phyloP scores from a whole-genome alignment of 1,140 invertebrate species.

The Aphelenchoides fujianensis region DNA sequence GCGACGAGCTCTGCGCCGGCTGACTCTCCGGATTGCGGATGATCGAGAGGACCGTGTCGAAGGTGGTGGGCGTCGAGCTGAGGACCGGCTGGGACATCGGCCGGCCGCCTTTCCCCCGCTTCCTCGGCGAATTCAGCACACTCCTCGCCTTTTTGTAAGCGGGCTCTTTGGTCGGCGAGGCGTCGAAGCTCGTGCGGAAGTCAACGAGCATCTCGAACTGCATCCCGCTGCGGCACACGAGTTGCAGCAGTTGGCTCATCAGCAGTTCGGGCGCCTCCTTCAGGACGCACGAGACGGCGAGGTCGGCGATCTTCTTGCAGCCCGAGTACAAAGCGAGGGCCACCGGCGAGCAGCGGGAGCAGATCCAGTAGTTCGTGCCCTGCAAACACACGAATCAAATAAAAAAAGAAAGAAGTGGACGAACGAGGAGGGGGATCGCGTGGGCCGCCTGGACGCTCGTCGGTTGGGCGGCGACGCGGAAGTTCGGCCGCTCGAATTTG shows the following conservation, averaged over 20 bases:
- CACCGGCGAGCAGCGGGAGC: not conserved
- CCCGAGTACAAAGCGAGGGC: conserved; percentile 9
- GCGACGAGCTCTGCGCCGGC: not conserved
- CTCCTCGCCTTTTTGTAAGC: conserved; percentile 13
- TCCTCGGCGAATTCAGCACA: conserved; percentile 9
- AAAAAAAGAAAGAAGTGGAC: not conserved
- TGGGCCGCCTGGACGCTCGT: not conserved
- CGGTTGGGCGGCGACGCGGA: not conserved
- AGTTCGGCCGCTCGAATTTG: not conserved
- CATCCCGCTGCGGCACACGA: not conserved
- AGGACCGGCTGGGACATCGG: not conserved
- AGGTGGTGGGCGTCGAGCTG: not conserved
- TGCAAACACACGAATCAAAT: too few species aligned
- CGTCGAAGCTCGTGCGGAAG: not conserved
- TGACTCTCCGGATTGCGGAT: not conserved
- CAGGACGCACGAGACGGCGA: conserved; percentile 4
- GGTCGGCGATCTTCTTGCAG: not conserved
- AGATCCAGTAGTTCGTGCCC: conserved; percentile 17
- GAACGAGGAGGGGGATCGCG: not conserved
- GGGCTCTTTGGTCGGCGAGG: conserved; percentile 6
- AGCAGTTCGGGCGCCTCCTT: not conserved
- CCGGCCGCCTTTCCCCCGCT: not conserved
- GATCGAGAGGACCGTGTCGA: not conserved
- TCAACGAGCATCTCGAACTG: conserved; percentile 16
- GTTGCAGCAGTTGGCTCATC: not conserved